A percentile compares a stretch with the other conserved stretches of the same genome.
phyloP scores from a whole-genome alignment of 2,888 invertebrate genomes.

The Aleiodes testaceus region DNA sequence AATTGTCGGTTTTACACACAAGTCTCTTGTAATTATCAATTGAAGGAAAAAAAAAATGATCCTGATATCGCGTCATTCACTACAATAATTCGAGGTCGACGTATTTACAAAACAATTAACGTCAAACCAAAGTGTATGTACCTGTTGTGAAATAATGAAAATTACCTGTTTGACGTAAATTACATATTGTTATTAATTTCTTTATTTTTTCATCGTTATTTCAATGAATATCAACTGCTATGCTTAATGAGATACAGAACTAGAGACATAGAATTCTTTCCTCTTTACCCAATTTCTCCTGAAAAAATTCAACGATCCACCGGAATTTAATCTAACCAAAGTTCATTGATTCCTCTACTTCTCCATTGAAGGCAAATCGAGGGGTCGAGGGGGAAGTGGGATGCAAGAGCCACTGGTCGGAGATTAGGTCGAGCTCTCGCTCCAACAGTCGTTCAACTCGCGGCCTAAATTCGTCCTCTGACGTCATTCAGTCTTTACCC shows the following conservation, averaged over 20 bases:
- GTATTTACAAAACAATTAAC: slow-evolving; percentile 32
- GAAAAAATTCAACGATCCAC: neutral
- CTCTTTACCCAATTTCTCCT: too few species aligned
- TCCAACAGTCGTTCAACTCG: slow-evolving; percentile 71
- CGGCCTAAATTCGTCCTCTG: slow-evolving; percentile 68
- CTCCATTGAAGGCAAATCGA: slow-evolving; percentile 13
- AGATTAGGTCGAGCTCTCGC: slow-evolving; percentile 64
- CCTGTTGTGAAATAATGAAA: slow-evolving; percentile 10
- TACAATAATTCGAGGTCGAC: slow-evolving; percentile 28
- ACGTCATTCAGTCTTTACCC: slow-evolving; percentile 63
- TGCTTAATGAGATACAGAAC: neutral
- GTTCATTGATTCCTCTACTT: slow-evolving; percentile 25
- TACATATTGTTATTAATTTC: slow-evolving; percentile 4
- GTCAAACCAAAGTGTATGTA: slow-evolving; percentile 12
- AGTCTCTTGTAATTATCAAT: slow-evolving; percentile 11
- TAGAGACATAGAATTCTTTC: too few species aligned
- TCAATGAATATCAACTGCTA: neutral
- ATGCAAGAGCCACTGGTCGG: slow-evolving; percentile 41
- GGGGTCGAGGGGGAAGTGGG: slow-evolving; percentile 12
- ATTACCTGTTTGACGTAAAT: slow-evolving; percentile 26
- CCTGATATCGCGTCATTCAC: slow-evolving; percentile 24
- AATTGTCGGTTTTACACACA: neutral
- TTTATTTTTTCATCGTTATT: neutral
- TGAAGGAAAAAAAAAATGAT: slow-evolving; percentile 21
- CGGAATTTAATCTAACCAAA: slow-evolving; percentile 22